These are phyloP conservation scores for Meloidogyne floridensis DNA, from an alignment of 1,140 invertebrate genomes.

Conservation along the genomic window DNA sequence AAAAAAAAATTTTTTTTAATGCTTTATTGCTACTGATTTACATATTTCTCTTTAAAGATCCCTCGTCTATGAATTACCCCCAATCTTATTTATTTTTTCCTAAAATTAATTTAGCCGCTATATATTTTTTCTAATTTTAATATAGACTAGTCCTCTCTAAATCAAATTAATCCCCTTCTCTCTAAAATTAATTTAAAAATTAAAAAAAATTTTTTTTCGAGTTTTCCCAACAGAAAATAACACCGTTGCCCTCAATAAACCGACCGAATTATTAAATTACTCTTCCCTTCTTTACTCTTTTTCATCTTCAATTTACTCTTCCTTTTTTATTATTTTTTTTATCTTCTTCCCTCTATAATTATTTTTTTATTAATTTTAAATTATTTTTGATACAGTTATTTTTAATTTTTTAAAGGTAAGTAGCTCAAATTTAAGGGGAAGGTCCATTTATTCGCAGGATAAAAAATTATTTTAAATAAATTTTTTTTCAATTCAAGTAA, in stretches of 20 bases:
- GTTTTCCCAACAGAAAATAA: neutral
- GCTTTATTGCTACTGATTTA: too few relatives aligned
- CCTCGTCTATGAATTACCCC: neutral
- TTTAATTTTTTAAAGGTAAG: too few relatives aligned
- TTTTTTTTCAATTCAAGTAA: too few relatives aligned
- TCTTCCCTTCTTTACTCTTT: neutral
- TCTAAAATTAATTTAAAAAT: too few relatives aligned
- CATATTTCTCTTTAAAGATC: too few relatives aligned
- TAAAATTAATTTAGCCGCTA: neutral
- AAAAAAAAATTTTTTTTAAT: too few relatives aligned
- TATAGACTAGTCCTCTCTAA: too few relatives aligned
- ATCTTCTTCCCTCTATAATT: neutral
- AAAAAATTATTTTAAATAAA: too few relatives aligned
- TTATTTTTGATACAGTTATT: neutral
- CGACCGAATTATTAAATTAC: neutral
- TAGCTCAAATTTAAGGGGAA: too few relatives aligned
- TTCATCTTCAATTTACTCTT: neutral
- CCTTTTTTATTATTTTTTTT: neutral
- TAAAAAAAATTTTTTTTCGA: neutral
- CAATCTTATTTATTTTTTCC: neutral
- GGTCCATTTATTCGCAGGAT: too few relatives aligned
- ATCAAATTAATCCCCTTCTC: too few relatives aligned
- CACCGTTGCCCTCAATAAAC: neutral
- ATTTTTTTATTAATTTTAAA: constrained; percentile 1
- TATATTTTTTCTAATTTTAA: neutral